Conservation (phyloP, 1,140 invertebrate species). For the Cyrtorhinus lividipennis region DNA sequence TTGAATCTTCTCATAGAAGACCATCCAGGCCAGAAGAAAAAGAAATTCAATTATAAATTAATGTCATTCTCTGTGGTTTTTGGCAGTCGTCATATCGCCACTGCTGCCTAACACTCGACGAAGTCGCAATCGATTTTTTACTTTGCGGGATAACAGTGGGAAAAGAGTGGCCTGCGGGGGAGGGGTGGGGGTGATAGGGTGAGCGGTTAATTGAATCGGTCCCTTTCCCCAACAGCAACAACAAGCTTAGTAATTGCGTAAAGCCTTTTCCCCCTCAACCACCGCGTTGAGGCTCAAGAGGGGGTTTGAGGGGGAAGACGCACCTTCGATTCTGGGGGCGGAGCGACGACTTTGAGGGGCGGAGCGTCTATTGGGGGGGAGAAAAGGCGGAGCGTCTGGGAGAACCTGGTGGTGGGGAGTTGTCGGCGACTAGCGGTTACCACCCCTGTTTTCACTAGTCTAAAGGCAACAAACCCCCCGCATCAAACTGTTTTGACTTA, state of each 20-base stretch:
- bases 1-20: no score
- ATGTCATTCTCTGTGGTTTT: no score
- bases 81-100: no score
- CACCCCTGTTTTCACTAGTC: conserved; percentile 23
- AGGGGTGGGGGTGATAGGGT: no score
- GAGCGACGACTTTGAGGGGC: not conserved
- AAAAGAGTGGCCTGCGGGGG: not conserved
- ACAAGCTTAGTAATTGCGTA: conserved; percentile 8
- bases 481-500: conserved; percentile 28
- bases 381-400: conserved; percentile 9
- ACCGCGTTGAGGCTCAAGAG: not conserved
- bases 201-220: conserved; percentile 4
- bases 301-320: not conserved
- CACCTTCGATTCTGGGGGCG: no score
- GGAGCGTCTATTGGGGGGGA: not conserved
- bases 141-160: not conserved
- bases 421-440: not conserved
- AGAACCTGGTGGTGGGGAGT: not conserved
- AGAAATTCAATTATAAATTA: no score
- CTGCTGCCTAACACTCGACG: not conserved
- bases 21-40: no score
- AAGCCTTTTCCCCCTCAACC: not conserved
- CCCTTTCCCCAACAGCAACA: not conserved
- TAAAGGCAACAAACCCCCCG: conserved; percentile 27
- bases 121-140: not conserved